These are phyloP conservation scores for Merluccius polli DNA, from an alignment of 2,797 vertebrate species.

Conservation along the genomic window DNA sequence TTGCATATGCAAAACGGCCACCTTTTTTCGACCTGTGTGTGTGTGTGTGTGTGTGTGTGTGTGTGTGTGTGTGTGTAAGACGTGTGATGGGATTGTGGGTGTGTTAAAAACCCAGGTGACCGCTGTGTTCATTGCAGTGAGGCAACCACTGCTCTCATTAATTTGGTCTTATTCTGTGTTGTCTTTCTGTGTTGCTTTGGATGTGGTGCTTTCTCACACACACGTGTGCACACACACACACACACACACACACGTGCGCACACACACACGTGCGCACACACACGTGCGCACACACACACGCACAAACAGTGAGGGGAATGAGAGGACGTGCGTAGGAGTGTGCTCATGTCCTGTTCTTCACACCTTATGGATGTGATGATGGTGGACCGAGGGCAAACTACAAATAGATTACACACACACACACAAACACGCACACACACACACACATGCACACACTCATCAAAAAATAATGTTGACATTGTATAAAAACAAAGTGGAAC, in stretches of 20 bases:
- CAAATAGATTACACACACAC: not conserved
- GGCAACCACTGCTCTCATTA: not conserved
- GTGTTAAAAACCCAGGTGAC: not conserved
- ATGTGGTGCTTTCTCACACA: not conserved
- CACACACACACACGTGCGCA: not conserved
- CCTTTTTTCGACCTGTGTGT: not conserved
- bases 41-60: not conserved
- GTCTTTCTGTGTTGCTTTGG: not conserved
- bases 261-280: not conserved
- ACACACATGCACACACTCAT: too few species aligned
- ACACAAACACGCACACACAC: too few species aligned
- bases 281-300: not conserved
- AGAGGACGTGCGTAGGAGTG: not conserved
- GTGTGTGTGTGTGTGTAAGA: not conserved
- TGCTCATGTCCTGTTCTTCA: not conserved
- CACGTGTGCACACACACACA: not conserved
- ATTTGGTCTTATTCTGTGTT: too few species aligned
- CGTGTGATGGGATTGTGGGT: not conserved
- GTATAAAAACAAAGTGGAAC: not conserved
- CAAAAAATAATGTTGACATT: not conserved
- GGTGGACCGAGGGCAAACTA: not conserved
- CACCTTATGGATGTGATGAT: conserved; percentile 1
- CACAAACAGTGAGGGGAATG: not conserved
- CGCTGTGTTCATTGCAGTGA: not conserved
- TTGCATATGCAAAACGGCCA: not conserved